These are phyloP conservation scores for Apostichopus japonicus DNA, from an alignment of 35 echinoderm and acorn worm genomes.

Conservation along the genomic window DNA sequence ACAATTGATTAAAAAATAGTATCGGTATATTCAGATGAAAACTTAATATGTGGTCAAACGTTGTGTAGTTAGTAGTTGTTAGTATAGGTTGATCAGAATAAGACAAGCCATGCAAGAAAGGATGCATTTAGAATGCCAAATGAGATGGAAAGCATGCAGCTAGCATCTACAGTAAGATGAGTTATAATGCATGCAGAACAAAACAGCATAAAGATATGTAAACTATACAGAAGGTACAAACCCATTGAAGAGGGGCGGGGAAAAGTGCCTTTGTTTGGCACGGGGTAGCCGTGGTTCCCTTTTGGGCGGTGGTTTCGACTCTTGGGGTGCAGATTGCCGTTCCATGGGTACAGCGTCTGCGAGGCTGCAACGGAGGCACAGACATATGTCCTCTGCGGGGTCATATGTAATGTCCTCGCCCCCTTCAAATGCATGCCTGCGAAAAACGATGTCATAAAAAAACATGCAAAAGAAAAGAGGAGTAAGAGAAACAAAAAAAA, in stretches of 20 bases:
- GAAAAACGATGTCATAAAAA: constrained; percentile 33
- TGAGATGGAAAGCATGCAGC: no score
- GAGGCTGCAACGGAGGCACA: constrained; percentile 68
- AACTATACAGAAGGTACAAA: constrained; percentile 40
- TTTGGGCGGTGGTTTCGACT: constrained; percentile 22
- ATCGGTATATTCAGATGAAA: no score
- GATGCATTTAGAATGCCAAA: no score
- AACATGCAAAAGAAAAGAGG: constrained; percentile 30
- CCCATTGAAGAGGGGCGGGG: constrained; percentile 19
- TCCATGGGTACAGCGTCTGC: background rate
- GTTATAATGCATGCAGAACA: background rate
- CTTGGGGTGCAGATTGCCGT: background rate
- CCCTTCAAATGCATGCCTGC: constrained; percentile 84
- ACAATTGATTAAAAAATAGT: no score
- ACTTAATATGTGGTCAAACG: no score
- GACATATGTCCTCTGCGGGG: constrained; percentile 62
- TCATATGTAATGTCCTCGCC: constrained; percentile 92
- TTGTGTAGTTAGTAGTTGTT: no score
- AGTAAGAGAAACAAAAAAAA: background rate
- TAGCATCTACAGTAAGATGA: background rate
- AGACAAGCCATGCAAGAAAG: no score
- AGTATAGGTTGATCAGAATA: no score
- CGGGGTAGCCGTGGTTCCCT: constrained; percentile 14
- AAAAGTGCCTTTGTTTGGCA: background rate
- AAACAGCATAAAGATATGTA: background rate